These are phyloP conservation scores for Halcyon senegalensis DNA, from an alignment of 2,113 vertebrate species.

Conservation along the genomic window DNA sequence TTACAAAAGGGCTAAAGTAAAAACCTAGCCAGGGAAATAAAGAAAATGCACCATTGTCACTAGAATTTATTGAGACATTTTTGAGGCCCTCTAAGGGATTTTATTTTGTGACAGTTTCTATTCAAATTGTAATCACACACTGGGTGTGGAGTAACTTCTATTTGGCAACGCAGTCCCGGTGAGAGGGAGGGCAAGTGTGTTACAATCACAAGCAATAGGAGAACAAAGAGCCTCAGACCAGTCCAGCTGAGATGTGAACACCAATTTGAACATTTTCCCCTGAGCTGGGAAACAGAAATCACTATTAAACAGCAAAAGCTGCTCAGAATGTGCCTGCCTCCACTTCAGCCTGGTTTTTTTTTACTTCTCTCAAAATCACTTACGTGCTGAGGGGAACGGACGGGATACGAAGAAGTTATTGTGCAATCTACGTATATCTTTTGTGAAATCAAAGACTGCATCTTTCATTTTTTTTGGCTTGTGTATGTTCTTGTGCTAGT, in stretches of 20 bases:
- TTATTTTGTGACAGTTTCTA: background rate
- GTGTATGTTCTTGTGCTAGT: background rate
- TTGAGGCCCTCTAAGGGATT: background rate
- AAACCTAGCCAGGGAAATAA: background rate
- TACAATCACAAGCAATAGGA: conserved; percentile 22
- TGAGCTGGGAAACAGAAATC: background rate
- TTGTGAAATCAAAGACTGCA: background rate
- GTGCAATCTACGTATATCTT: background rate
- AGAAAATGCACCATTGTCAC: background rate
- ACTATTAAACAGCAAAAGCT: background rate
- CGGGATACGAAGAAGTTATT: background rate
- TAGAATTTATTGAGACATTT: conserved; percentile 6
- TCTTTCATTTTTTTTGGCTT: background rate
- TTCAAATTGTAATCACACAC: conserved; percentile 16
- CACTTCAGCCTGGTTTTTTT: background rate
- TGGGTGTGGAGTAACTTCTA: conserved; percentile 38
- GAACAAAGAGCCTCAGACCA: conserved; percentile 36
- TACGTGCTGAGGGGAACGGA: background rate
- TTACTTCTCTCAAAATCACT: background rate
- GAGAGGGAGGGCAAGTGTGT: background rate
- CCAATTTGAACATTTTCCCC: background rate
- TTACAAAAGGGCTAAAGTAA: background rate
- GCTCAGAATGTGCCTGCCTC: background rate
- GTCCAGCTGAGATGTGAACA: background rate
- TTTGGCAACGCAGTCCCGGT: background rate